A percentile compares a stretch with the other conserved stretches of the same genome.
Evolutionary conservation across 2,797 vertebrate genomes (phyloP).

Genomic region (Coreius guichenoti): DNA sequence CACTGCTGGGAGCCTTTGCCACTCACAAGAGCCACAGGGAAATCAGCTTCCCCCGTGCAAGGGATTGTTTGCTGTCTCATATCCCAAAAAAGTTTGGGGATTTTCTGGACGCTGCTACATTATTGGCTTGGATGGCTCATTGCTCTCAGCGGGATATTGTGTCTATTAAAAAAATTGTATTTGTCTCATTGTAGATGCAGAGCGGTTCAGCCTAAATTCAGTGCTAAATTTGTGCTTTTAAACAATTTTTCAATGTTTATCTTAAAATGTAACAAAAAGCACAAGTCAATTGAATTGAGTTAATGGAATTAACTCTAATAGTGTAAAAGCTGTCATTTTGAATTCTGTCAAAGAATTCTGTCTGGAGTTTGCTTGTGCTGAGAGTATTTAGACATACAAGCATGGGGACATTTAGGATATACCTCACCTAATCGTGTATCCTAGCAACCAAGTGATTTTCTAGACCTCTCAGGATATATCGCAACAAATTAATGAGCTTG

Average conservation of each 20-base stretch:
- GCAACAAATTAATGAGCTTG: conserved; percentile 57
- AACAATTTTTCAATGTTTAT: conserved; percentile 13
- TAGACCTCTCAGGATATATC: conserved; percentile 54
- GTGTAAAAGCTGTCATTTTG: not conserved
- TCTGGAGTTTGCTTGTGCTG: conserved; percentile 6
- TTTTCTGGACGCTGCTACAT: conserved; percentile 37
- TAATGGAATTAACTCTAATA: conserved; percentile 7
- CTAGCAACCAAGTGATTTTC: conserved; percentile 60
- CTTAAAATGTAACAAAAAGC: conserved; percentile 12
- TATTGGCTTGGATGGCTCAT: conserved; percentile 27
- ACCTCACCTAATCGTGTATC: conserved; percentile 59
- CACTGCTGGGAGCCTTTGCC: conserved; percentile 47
- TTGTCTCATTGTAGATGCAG: conserved; percentile 21
- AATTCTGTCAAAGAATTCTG: no score
- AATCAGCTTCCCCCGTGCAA: conserved; percentile 41
- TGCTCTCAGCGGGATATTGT: conserved; percentile 24
- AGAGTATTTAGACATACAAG: conserved; percentile 44
- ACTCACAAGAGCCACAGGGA: conserved; percentile 53
- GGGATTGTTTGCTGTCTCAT: conserved; percentile 15
- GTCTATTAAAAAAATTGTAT: conserved; percentile 16
- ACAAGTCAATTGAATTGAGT: not conserved
- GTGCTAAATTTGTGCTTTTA: conserved; percentile 29
- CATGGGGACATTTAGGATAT: conserved; percentile 41
- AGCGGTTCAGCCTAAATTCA: not conserved
- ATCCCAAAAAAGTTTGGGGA: conserved; percentile 9